Conservation (phyloP, 1,140 invertebrate genomes). For the Zeugodacus cucurbitae region DNA sequence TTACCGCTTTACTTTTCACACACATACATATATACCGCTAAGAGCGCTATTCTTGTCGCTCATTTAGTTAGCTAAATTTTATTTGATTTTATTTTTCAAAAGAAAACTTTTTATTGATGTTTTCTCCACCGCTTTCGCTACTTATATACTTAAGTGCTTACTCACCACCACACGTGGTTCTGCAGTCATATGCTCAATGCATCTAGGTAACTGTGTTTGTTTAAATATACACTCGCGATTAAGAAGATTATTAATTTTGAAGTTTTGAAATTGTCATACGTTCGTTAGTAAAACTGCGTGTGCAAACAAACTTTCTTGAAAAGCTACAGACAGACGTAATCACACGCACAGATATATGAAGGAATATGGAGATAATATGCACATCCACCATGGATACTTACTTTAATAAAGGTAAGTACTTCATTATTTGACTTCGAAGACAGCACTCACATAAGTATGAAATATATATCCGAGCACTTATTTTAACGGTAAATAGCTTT, state of each 20-base stretch:
- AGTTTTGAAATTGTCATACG: not conserved
- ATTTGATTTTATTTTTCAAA: not conserved
- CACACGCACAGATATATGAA: not conserved
- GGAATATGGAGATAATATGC: not conserved
- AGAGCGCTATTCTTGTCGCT: not conserved
- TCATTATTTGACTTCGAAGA: not conserved
- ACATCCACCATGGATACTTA: not conserved
- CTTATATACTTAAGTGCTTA: too few species aligned
- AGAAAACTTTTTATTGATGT: not conserved
- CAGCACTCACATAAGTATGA: not conserved
- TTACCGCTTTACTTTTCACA: too few species aligned
- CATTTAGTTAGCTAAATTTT: not conserved
- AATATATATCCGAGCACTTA: not conserved
- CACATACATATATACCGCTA: too few species aligned
- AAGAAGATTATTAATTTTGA: slow-evolving; percentile 4
- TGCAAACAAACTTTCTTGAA: not conserved
- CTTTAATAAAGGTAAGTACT: slow-evolving; percentile 14
- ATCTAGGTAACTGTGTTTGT: not conserved
- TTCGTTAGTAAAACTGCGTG: not conserved
- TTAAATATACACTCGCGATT: not conserved
- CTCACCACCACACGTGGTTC: too few species aligned
- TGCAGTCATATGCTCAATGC: not conserved
- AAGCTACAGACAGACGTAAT: not conserved
- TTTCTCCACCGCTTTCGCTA: not conserved
- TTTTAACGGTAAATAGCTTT: not conserved